Base-by-base conservation (phyloP, 2,113 vertebrate species). In the Suricata suricatta region DNA sequence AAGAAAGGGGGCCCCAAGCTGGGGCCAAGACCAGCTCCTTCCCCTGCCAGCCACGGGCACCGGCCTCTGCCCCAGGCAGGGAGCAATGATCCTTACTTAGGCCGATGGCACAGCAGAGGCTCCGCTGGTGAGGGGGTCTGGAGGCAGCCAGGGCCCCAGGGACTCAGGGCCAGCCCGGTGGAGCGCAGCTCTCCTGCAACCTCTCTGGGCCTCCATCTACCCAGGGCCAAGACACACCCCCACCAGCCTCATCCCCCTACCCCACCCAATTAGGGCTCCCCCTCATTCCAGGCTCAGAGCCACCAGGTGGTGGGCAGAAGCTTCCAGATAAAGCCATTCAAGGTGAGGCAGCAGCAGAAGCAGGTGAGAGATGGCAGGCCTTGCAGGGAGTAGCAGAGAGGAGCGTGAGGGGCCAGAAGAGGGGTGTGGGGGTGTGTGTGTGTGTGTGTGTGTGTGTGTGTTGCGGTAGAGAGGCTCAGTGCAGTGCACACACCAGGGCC, bases 311-410 rank as follows among this genome's bases (percentile, higher is more conserved):
- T 13, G 1, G 47, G 83, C 44, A 76, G 92, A 84, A 96, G 93
- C 71, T 92, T 98, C 77, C 71, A 97, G 97, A 92, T 77, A 76
- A 90, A 98, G 97, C 97, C 97, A 96, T 96, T 95, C 86, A 41
- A 96, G 96, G 86, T 91, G 79, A 95, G 57, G 77, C 33, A 60
- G 95, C 79, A 90, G 92, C 95, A 93, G 71, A 81, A 94, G 96
- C 95, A 85, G 83, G 93, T 35, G 92, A 90, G 81, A 95, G 77
- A 74, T 38, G 80, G 71, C 80, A 86, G 77, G 86, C 74, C 44
- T 88, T 84, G 89, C 60, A 83, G 92, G 64, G 3, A 23, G 31
- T 17, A 89, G 90, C 90, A 44, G 50, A 93, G 74, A 52, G 88
- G 41, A 74, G 85, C 0, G 0, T 8, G n/a, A 50, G 47, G 54